Evolutionary conservation across 2,888 invertebrate species (phyloP).

Genomic region (Laothoe populi): DNA sequence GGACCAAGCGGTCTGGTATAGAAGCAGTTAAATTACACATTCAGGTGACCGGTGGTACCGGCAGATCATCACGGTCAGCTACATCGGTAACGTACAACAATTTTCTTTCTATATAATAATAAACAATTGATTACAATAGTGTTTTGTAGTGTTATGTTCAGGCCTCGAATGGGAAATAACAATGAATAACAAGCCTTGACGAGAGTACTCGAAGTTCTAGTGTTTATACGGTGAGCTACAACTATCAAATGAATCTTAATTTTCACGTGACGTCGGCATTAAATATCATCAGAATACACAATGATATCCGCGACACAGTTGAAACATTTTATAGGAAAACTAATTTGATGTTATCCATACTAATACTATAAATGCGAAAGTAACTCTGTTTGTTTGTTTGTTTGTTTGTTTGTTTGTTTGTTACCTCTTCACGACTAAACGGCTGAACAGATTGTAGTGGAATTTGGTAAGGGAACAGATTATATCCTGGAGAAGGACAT

Average conservation of each 20-base stretch:
- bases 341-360: not conserved
- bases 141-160: not conserved
- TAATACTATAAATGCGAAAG: too few species aligned
- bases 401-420: too few species aligned
- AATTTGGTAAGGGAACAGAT: too few species aligned
- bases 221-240: not conserved
- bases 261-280: constrained; percentile 10
- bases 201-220: not conserved
- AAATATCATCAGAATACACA: constrained; percentile 6
- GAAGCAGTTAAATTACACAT: constrained; percentile 78
- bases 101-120: not conserved
- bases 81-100: constrained; percentile 59
- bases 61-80: constrained; percentile 77
- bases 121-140: not conserved
- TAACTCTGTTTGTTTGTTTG: too few species aligned
- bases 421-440: too few species aligned
- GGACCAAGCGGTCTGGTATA: constrained; percentile 71
- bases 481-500: too few species aligned
- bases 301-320: constrained; percentile 1
- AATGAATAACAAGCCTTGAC: not conserved
- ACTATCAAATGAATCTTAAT: constrained; percentile 20
- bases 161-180: not conserved
- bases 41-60: constrained; percentile 70
- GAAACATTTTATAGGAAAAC: constrained; percentile 1
- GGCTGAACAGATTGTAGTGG: too few species aligned